These are phyloP conservation scores for Micrasema longulum DNA, from an alignment of 1,140 invertebrate species.

Conservation along the genomic window DNA sequence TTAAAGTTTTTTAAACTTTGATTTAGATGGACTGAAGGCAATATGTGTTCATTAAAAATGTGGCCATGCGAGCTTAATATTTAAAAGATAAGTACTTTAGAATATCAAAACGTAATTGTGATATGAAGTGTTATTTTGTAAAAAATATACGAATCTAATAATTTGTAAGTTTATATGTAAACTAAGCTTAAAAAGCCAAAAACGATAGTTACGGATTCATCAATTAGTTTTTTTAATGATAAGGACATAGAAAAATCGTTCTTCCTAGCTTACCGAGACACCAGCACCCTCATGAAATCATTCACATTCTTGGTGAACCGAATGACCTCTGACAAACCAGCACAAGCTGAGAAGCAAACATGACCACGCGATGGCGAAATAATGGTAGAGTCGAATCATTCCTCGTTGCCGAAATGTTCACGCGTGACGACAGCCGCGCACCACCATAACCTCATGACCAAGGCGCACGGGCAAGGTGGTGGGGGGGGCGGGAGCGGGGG, in stretches of 20 bases:
- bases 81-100: not conserved
- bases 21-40: constrained; percentile 11
- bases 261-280: too few species aligned
- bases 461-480: constrained; percentile 49
- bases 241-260: too few species aligned
- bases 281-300: too few species aligned
- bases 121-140: constrained; percentile 31
- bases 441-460: constrained; percentile 56
- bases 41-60: constrained; percentile 40
- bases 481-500: constrained; percentile 55
- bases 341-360: constrained; percentile 1
- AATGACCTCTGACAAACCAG: not conserved
- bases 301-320: too few species aligned
- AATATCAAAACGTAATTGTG: constrained; percentile 26
- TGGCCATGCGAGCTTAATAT: constrained; percentile 34
- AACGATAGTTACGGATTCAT: too few species aligned
- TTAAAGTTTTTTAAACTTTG: not conserved
- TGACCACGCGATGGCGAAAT: constrained; percentile 66
- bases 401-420: constrained; percentile 64
- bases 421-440: constrained; percentile 62
- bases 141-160: too few species aligned
- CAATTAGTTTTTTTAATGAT: too few species aligned
- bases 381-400: constrained; percentile 68
- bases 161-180: too few species aligned
- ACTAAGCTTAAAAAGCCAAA: too few species aligned